Conservation (phyloP, 2,888 invertebrate species). For the Chrysolina americana region DNA sequence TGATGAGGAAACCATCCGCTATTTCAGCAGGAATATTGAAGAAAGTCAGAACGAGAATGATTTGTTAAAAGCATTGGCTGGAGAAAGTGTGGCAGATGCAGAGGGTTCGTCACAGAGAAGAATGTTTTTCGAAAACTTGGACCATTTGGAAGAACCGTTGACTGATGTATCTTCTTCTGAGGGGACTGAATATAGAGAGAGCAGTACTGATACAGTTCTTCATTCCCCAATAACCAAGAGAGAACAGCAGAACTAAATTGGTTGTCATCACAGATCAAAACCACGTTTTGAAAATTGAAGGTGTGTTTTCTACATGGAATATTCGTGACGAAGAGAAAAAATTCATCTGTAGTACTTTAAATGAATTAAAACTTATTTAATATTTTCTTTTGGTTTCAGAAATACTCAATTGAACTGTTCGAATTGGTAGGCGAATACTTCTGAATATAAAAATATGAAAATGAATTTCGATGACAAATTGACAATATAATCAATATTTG, state of each 20-base stretch:
- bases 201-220: conserved; percentile 57
- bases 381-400: too few relatives aligned
- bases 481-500: too few relatives aligned
- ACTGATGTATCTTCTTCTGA: conserved; percentile 58
- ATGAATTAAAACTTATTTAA: too few relatives aligned
- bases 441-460: too few relatives aligned
- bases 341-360: too few relatives aligned
- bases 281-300: too few relatives aligned
- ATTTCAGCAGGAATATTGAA: conserved; percentile 56
- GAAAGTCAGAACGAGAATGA: conserved; percentile 46
- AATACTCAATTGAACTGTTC: too few relatives aligned
- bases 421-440: too few relatives aligned
- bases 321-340: too few relatives aligned
- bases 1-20: conserved; percentile 60
- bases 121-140: conserved; percentile 19
- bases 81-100: conserved; percentile 32
- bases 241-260: not conserved
- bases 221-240: conserved; percentile 35
- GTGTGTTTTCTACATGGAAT: too few relatives aligned
- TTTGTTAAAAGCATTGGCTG: conserved; percentile 45
- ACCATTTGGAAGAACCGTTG: conserved; percentile 35
- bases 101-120: not conserved
- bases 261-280: too few relatives aligned
- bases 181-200: conserved; percentile 55
- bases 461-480: too few relatives aligned